phyloP scores from a whole-genome alignment of 2,888 invertebrate genomes.

The Cecidostiba fungosa region DNA sequence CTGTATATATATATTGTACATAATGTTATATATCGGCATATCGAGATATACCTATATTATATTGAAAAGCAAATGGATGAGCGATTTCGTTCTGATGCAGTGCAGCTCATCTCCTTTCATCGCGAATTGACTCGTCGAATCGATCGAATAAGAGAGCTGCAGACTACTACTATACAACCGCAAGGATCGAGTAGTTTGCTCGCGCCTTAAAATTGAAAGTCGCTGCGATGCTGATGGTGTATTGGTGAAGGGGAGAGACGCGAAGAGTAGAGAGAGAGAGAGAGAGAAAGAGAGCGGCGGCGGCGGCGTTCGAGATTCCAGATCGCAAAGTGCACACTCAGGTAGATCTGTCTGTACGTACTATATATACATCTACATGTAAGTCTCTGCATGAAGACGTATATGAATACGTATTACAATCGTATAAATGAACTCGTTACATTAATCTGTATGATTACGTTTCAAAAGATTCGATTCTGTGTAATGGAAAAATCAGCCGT shows the following conservation, averaged over 20 bases:
- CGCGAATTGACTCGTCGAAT: constrained; percentile 53
- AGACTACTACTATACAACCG: neutral
- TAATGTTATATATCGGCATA: too few species aligned
- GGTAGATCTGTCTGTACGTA: neutral
- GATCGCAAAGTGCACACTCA: constrained; percentile 40
- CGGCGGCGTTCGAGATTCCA: constrained; percentile 53
- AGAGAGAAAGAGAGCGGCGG: constrained; percentile 56
- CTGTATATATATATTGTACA: too few species aligned
- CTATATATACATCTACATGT: neutral
- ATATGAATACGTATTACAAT: too few species aligned
- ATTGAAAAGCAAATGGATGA: neutral
- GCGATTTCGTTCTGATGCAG: neutral
- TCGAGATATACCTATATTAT: neutral
- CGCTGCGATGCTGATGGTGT: constrained; percentile 8
- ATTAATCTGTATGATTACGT: neutral
- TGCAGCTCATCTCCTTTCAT: neutral
- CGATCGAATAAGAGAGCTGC: neutral
- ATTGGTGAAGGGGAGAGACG: constrained; percentile 24
- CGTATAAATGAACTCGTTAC: neutral
- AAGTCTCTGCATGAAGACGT: too few species aligned
- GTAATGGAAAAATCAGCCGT: too few species aligned
- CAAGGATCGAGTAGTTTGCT: neutral
- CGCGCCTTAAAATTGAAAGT: constrained; percentile 61
- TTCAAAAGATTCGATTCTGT: too few species aligned
- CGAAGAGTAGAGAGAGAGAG: neutral